Percentiles rank a stretch among this genome's conserved stretches.
Evolutionary conservation across 2,888 invertebrate genomes (phyloP).

Genomic region (Cephus pulcher): DNA sequence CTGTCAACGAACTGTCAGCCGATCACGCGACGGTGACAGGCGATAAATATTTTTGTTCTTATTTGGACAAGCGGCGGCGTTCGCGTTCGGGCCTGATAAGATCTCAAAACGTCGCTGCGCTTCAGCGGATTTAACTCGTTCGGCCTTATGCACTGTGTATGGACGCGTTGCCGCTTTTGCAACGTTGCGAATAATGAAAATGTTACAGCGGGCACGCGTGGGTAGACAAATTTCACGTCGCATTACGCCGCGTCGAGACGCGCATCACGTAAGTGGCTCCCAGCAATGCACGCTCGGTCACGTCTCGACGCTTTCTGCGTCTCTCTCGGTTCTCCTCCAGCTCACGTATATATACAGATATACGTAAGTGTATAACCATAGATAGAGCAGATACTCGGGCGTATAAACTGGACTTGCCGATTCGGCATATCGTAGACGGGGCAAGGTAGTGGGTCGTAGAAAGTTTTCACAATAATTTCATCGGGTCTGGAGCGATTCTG

Average conservation of each 20-base stretch:
- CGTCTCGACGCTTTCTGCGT: not conserved
- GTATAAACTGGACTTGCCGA: not conserved
- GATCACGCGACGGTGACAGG: not conserved
- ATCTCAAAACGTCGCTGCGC: not conserved
- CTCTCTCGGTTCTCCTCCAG: not conserved
- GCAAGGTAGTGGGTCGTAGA: not conserved
- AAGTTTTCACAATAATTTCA: not conserved
- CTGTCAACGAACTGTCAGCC: not conserved
- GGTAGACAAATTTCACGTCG: not conserved
- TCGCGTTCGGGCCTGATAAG: not conserved
- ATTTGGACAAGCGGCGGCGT: not conserved
- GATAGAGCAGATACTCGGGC: not conserved
- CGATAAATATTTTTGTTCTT: not conserved
- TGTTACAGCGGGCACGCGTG: not conserved
- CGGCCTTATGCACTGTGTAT: not conserved
- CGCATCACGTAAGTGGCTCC: not conserved
- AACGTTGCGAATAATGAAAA: constrained; percentile 5
- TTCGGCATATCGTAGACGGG: not conserved
- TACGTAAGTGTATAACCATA: not conserved
- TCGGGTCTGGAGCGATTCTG: too few relatives aligned
- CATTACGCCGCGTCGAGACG: not conserved
- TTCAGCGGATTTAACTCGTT: not conserved
- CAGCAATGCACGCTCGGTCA: not conserved
- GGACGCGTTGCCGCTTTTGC: not conserved
- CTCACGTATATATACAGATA: not conserved